Conservation (phyloP, 2,797 vertebrate species). For the Hoplostethus mediterraneus region DNA sequence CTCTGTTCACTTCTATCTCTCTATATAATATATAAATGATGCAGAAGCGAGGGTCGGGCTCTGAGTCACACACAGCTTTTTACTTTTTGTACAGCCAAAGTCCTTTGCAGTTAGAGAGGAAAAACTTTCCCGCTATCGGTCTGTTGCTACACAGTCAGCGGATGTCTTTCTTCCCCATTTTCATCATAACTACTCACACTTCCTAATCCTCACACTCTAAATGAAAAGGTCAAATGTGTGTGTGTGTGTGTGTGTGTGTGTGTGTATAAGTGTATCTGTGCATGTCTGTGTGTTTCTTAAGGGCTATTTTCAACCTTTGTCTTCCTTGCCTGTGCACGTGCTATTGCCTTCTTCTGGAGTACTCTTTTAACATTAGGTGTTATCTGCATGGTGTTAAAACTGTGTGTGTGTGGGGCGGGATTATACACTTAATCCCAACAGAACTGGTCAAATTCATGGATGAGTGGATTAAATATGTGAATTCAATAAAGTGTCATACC, state of each 20-base stretch:
- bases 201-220: background rate
- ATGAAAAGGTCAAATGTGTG: background rate
- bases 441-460: conserved; percentile 9
- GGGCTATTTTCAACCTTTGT: no score
- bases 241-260: conserved; percentile 4
- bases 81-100: no score
- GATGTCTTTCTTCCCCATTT: no score
- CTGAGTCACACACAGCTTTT: no score
- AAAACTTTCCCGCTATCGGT: no score
- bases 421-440: background rate
- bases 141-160: no score
- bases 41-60: no score
- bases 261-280: background rate
- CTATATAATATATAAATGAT: no score
- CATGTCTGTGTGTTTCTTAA: background rate
- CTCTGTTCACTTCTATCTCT: no score
- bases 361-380: background rate
- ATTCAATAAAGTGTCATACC: background rate
- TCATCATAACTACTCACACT: no score
- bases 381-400: no score
- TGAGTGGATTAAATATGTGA: background rate
- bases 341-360: conserved; percentile 6
- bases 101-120: no score
- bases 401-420: background rate
- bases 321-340: background rate